Conservation (phyloP, 2,797 vertebrate genomes). For the Cirrhinus molitorella region DNA sequence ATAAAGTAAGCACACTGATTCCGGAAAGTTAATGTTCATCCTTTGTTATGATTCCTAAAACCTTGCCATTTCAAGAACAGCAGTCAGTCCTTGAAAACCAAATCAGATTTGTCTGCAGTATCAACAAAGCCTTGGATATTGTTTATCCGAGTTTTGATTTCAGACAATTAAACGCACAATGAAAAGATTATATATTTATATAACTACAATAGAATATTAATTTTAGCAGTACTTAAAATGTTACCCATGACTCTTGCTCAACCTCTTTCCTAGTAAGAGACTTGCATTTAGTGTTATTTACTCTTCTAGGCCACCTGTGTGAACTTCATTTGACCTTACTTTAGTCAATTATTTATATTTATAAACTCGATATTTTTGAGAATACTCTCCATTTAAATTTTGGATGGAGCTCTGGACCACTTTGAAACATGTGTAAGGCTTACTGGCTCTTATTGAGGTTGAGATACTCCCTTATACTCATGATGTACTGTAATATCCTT, state of each 20-base stretch:
- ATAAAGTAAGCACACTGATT: background rate
- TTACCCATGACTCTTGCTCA: background rate
- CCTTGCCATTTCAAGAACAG: background rate
- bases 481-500: conserved; percentile 7
- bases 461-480: conserved; percentile 13
- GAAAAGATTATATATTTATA: background rate
- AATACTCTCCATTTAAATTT: background rate
- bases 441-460: background rate
- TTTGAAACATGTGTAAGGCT: background rate
- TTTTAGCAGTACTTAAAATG: background rate
- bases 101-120: background rate
- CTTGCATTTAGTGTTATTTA: conserved; percentile 12
- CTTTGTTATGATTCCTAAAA: background rate
- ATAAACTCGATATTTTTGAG: background rate
- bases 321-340: background rate
- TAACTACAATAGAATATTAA: background rate
- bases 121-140: background rate
- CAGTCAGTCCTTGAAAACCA: background rate
- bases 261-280: background rate
- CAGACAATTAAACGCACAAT: background rate
- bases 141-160: background rate
- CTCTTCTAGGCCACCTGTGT: background rate
- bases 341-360: background rate
- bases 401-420: background rate
- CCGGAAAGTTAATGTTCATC: background rate